Base-by-base conservation (phyloP, 1,140 invertebrate species). In the Dendroctonus valens region DNA sequence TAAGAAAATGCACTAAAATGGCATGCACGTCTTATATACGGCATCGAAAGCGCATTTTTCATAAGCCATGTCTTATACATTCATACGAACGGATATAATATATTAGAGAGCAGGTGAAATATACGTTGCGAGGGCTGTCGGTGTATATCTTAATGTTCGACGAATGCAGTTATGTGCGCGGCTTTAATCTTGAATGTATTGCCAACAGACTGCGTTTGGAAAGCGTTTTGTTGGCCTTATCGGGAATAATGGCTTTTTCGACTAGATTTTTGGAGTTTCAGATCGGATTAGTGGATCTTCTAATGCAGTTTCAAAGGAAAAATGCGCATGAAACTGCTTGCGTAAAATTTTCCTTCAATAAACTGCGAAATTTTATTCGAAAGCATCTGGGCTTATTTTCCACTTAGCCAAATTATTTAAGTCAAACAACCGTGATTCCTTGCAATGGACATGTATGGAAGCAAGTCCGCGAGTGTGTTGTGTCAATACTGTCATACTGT, bases 31-130 rank as follows among this genome's bases (percentile, higher is more conserved):
- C 52, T 54, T 54, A 54, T 54, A 54, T 54, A 54, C 39, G 9
- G 52, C 52, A 54, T 58, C 55, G 41, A 44, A 58, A 58, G 46
- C 46, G 26, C 59, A 60, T 60, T 60, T 60, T 60, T 60, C 59
- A 60, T 60, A 50, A 60, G 59, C 26, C 59, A 60, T 60, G 59
- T 60, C 37, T 48, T 26, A 50, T 50, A 38, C 44, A 50, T 50
- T 50, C 48, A 50, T 50, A 39, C 59, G 59, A 50, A 50, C 59
- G 55, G 55, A 58, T 58, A 58, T 58, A 58, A 58, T 58, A 58
- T 58, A 58, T 58, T 42, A 26, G 55, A 58, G 41, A 49, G 9
- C 59, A 60, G 59, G 59, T 60, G 59, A 60, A 60, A 60, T 60
- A 60, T 60, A 50, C 26, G 44, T 50, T 50, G 9, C 15, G 3